Evolutionary conservation across 2,113 vertebrate genomes (phyloP).

Genomic region (Serinus canaria): DNA sequence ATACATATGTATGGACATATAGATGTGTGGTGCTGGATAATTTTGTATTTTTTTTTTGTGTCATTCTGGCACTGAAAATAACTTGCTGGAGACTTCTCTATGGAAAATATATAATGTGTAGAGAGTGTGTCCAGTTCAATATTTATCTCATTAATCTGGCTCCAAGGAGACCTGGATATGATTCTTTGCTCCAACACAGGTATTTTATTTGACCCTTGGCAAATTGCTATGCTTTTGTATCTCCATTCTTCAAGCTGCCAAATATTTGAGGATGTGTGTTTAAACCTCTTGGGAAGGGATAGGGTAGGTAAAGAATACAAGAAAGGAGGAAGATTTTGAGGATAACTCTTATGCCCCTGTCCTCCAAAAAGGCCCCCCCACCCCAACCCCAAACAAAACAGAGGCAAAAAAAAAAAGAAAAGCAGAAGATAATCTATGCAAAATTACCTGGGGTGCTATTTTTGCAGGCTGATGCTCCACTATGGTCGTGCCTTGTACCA

Average conservation of each 20-base stretch:
- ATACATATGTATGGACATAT: not conserved
- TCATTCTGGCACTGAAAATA: not conserved
- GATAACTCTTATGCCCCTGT: fast-evolving
- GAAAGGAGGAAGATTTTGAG: not conserved
- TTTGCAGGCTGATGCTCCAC: not conserved
- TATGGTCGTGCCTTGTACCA: not conserved
- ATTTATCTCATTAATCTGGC: constrained; percentile 17
- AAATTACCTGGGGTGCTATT: not conserved
- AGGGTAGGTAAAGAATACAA: not conserved
- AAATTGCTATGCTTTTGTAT: not conserved
- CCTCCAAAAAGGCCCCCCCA: fast-evolving
- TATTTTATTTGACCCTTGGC: constrained; percentile 10
- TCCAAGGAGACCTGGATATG: not conserved
- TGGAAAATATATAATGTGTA: not conserved
- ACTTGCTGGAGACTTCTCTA: not conserved
- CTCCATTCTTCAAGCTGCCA: not conserved
- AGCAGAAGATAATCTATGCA: not conserved
- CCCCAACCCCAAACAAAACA: not conserved
- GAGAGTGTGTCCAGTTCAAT: not conserved
- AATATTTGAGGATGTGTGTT: not conserved
- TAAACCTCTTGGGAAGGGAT: not conserved
- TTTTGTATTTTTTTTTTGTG: not conserved
- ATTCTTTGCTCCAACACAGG: not conserved
- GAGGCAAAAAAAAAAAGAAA: not conserved
- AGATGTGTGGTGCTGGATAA: not conserved